Percentiles rank a stretch among this genome's conserved stretches.
These are phyloP conservation scores for Leptinotarsa rubiginosa DNA, from an alignment of 2,888 invertebrate genomes.

Conservation along the genomic window DNA sequence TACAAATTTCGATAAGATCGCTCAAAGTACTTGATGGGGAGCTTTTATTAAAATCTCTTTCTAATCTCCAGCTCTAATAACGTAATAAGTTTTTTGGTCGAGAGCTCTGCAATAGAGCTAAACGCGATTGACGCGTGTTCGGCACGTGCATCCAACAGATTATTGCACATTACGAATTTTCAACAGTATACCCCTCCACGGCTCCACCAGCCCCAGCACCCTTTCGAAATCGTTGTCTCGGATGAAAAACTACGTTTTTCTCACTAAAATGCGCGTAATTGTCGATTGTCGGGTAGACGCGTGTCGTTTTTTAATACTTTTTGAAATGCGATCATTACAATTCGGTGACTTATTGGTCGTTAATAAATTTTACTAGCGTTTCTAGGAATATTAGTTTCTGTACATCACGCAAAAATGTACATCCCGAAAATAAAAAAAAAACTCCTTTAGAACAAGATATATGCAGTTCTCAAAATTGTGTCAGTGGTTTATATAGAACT, in stretches of 20 bases:
- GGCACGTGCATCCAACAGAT: constrained; percentile 57
- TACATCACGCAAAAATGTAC: too few relatives aligned
- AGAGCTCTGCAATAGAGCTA: constrained; percentile 51
- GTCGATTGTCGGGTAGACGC: constrained; percentile 15
- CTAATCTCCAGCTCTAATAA: constrained; percentile 53
- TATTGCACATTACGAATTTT: constrained; percentile 60
- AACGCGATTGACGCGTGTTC: constrained; percentile 53
- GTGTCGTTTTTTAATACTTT: constrained; percentile 21
- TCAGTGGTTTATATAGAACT: too few relatives aligned
- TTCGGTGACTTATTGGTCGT: background rate
- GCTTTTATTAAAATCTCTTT: constrained; percentile 46
- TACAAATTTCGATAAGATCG: constrained; percentile 20
- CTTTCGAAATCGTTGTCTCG: constrained; percentile 11
- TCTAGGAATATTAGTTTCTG: too few relatives aligned
- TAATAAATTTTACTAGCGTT: too few relatives aligned
- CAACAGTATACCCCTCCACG: constrained; percentile 38
- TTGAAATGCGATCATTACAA: background rate
- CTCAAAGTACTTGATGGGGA: constrained; percentile 21
- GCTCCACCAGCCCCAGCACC: constrained; percentile 9
- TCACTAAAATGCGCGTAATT: constrained; percentile 22
- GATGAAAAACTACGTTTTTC: constrained; percentile 21
- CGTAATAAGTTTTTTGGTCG: constrained; percentile 59
- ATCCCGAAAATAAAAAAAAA: too few relatives aligned
- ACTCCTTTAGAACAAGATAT: too few relatives aligned
- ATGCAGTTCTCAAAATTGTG: too few relatives aligned